Base-by-base conservation (phyloP, 1,140 invertebrate genomes). In the Drosophila aff. region DNA sequence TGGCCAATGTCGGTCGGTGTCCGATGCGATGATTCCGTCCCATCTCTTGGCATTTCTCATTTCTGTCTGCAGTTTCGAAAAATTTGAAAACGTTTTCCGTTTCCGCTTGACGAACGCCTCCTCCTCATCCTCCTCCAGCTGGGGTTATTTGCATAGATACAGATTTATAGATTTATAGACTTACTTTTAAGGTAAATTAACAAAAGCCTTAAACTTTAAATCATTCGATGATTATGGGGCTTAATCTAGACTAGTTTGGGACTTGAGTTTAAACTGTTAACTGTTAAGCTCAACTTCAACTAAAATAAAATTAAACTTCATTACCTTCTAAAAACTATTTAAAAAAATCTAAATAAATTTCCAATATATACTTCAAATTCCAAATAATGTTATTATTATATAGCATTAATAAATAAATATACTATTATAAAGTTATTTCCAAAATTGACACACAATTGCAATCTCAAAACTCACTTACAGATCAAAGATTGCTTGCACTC, bases 121-220 rank as follows among this genome's bases (percentile, higher is more conserved):
- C 46, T 61, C 57, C 31, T 41, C 50, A 11, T 18, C 13, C 21
- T 10, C 33, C 9, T 46, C 11, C 21, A 21, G 18, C 2, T 11
- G 5, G 2, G 64, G 40, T 21, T 73, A 84, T 85, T 85, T 79
- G 79, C 82, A 86, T 86, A 86, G 44, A 79, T 41, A 31, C 28
- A 31, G 28, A 38, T 50, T 38, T 55, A 21, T 28, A 26, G 33
- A 26, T 28, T 16, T 55, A 21, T 43, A 26, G 36, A 26, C 28
- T 16, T 50, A 16, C 33, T 5, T 55, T 40, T n/a, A 16, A n/a
- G 33, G 50, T 1, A 62, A 66, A 43, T 64, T 28, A 47, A 64
- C 41, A 21, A 64, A 62, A 53, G 40, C 44, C 18, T 44, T 18
- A 72, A 26, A 11, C 28, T 26, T 7, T 7, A 4, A 40, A 6